Conservation (phyloP, 2,888 invertebrate species). For the Yponomeuta cagnagella region DNA sequence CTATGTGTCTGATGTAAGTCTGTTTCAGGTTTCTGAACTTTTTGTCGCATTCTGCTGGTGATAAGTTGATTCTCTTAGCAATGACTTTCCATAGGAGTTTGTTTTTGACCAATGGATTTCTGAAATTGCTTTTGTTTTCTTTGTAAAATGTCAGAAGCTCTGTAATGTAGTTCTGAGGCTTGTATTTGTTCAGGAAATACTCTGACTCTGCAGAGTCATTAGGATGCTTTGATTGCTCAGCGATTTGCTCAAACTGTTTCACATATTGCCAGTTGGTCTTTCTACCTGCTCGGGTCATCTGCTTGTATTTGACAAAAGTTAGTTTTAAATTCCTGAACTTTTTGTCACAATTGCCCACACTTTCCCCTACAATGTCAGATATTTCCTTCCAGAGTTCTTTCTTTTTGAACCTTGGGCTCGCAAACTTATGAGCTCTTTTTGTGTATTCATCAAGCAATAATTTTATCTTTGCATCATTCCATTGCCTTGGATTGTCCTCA, state of each 20-base stretch:
- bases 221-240: slow-evolving; percentile 19
- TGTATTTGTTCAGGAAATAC: slow-evolving; percentile 4
- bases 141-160: slow-evolving; percentile 54
- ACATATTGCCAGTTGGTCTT: slow-evolving; percentile 57
- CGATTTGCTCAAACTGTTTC: slow-evolving; percentile 57
- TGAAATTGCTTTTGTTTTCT: slow-evolving; percentile 55
- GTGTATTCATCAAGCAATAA: slow-evolving; percentile 50
- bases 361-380: slow-evolving; percentile 44
- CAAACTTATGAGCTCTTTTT: slow-evolving; percentile 55
- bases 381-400: slow-evolving; percentile 64
- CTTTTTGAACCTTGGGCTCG: slow-evolving; percentile 53
- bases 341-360: slow-evolving; percentile 49
- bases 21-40: slow-evolving; percentile 66
- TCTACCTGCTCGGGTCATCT: slow-evolving; percentile 41
- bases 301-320: slow-evolving; percentile 55
- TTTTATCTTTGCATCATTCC: slow-evolving; percentile 52
- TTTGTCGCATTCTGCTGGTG: slow-evolving; percentile 55
- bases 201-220: background rate
- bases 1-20: slow-evolving; percentile 45
- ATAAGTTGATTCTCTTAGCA: slow-evolving; percentile 44
- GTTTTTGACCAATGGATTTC: slow-evolving; percentile 52
- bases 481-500: slow-evolving; percentile 43
- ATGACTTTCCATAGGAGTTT: slow-evolving; percentile 53
- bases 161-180: slow-evolving; percentile 49
- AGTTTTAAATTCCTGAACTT: slow-evolving; percentile 66